Conservation (phyloP, 1,140 invertebrate genomes). For the Drosophila nigrodunni region DNA sequence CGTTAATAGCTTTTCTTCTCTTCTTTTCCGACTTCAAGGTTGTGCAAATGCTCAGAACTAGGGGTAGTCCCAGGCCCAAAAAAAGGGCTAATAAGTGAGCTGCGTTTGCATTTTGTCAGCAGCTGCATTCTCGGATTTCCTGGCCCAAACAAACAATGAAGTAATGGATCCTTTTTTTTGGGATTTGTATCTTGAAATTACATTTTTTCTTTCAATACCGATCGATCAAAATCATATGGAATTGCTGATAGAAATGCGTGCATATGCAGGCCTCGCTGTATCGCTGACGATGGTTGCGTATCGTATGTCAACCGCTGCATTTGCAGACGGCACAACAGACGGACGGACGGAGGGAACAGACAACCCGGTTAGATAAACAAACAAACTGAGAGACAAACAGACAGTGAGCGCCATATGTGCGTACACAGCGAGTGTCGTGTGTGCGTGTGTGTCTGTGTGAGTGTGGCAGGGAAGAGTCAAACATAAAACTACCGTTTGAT, state of each 20-base stretch:
- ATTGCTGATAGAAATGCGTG: constrained; percentile 39
- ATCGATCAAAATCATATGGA: constrained; percentile 73
- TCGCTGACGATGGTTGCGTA: constrained; percentile 54
- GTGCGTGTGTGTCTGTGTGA: constrained; percentile 26
- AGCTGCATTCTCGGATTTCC: constrained; percentile 42
- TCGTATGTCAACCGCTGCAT: constrained; percentile 72
- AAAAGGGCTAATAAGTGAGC: constrained; percentile 43
- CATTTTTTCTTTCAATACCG: constrained; percentile 68
- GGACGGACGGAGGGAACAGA: constrained; percentile 27
- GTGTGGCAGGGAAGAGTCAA: constrained; percentile 40
- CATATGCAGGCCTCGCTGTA: constrained; percentile 50
- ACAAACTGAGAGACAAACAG: constrained; percentile 37
- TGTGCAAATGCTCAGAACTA: constrained; percentile 53
- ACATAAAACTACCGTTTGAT: constrained; percentile 84
- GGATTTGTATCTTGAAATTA: constrained; percentile 29
- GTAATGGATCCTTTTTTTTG: constrained; percentile 16
- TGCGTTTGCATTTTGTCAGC: constrained; percentile 23
- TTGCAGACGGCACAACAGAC: constrained; percentile 39
- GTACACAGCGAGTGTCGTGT: constrained; percentile 34
- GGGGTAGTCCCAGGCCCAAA: constrained; percentile 21
- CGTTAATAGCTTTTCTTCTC: constrained; percentile 57
- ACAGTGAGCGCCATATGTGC: constrained; percentile 58
- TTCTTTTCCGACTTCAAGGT: constrained; percentile 30
- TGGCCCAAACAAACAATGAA: not conserved
- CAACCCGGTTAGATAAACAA: constrained; percentile 64